phyloP scores from a whole-genome alignment of 30 jellyfish, hydroid and myxozoan species.

The Turritopsis rubra region DNA sequence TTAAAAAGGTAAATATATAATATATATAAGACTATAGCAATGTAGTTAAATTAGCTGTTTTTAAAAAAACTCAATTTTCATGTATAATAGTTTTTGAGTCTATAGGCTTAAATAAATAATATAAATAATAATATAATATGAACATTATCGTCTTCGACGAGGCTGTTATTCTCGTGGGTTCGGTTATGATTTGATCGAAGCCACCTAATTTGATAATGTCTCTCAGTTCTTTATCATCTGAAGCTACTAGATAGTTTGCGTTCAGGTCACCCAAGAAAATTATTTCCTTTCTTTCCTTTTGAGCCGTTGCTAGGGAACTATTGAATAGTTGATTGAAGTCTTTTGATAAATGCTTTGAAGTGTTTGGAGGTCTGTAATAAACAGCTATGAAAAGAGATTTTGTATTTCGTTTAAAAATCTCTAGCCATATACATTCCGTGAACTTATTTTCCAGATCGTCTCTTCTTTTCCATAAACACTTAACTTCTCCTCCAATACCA shows the following conservation, averaged over 20 bases:
- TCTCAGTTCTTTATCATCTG: not conserved
- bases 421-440: constrained; percentile 15
- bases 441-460: not conserved
- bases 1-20: too few relatives aligned
- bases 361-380: constrained; percentile 8
- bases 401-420: not conserved
- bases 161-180: not conserved
- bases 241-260: not conserved
- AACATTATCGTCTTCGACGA: not conserved
- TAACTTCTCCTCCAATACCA: not conserved
- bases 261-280: not conserved
- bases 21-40: too few relatives aligned
- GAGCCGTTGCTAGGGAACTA: not conserved
- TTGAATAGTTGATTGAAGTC: not conserved
- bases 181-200: not conserved
- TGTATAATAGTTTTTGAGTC: too few relatives aligned
- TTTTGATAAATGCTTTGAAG: constrained; percentile 11
- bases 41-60: too few relatives aligned
- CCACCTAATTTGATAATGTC: not conserved
- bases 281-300: not conserved
- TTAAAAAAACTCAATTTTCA: too few relatives aligned
- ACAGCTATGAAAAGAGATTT: not conserved
- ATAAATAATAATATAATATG: too few relatives aligned
- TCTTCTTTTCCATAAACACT: not conserved
- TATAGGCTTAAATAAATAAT: too few relatives aligned